These are phyloP conservation scores for Diabrotica virgifera DNA, from an alignment of 1,140 invertebrate genomes.

Conservation along the genomic window DNA sequence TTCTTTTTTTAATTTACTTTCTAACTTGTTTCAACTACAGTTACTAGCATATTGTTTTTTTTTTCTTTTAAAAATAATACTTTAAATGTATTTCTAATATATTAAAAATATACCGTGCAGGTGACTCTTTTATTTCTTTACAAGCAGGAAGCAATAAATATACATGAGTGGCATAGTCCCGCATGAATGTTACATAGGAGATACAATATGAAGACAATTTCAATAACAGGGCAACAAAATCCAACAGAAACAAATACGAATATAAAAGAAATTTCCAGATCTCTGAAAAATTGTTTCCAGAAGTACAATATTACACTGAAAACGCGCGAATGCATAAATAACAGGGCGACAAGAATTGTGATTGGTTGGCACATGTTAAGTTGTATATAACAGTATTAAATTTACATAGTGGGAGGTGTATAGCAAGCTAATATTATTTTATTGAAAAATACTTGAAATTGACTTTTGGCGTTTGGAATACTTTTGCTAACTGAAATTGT, in stretches of 20 bases:
- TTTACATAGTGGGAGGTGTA: no score
- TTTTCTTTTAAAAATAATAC: no score
- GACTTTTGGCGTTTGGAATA: no score
- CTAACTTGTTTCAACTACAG: no score
- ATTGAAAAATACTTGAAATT: no score
- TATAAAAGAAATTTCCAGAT: slow-evolving; percentile 3
- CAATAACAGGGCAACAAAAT: slow-evolving; percentile 9
- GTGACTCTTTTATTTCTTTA: neutral
- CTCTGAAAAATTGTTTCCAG: neutral
- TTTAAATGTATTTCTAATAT: no score
- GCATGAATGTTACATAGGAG: neutral
- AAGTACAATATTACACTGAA: slow-evolving; percentile 3
- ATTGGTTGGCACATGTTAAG: neutral
- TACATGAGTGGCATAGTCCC: neutral
- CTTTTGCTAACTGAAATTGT: no score
- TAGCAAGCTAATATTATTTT: no score
- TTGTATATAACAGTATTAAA: no score
- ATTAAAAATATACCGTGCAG: neutral
- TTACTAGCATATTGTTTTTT: no score
- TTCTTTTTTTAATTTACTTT: no score
- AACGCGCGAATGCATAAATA: slow-evolving; percentile 4
- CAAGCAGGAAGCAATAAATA: neutral
- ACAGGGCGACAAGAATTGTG: neutral
- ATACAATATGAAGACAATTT: slow-evolving; percentile 12
- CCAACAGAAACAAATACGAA: slow-evolving; percentile 6